phyloP scores from a whole-genome alignment of 2,797 vertebrate genomes.

The Scyliorhinus canicula region DNA sequence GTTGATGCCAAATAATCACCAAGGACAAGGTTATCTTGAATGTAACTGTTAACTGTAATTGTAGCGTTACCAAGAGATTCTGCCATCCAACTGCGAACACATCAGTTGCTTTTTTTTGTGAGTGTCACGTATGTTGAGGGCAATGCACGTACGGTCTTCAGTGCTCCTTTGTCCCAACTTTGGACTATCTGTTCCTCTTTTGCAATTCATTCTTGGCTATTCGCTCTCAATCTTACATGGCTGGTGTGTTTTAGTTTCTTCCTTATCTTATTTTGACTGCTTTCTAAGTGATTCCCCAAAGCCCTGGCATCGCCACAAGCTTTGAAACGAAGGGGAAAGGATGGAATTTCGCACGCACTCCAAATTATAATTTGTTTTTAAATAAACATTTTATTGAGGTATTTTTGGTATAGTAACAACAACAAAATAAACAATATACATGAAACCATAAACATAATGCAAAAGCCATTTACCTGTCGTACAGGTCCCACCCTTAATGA shows the following conservation, averaged over 20 bases:
- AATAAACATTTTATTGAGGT: too few relatives aligned
- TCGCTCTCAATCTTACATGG: neutral
- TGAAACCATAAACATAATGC: too few relatives aligned
- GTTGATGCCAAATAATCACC: neutral
- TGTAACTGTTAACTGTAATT: neutral
- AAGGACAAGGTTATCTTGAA: neutral
- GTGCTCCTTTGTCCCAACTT: neutral
- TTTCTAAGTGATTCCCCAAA: neutral
- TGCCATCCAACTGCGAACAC: neutral
- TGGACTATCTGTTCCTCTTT: neutral
- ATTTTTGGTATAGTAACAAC: too few relatives aligned
- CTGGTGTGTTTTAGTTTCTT: neutral
- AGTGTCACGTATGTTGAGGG: neutral
- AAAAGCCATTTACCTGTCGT: too few relatives aligned
- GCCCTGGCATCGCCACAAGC: neutral
- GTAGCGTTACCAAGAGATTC: neutral
- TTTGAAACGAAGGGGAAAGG: neutral
- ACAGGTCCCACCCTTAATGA: too few relatives aligned
- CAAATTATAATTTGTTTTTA: too few relatives aligned
- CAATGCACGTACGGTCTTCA: neutral
- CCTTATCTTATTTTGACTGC: slow-evolving; percentile 14
- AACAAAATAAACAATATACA: too few relatives aligned
- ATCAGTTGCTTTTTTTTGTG: neutral
- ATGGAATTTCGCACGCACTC: neutral
- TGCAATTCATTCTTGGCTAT: neutral